Percentiles rank a stretch among this genome's conserved stretches.
Conservation (phyloP, 2,888 invertebrate species). For the Monoplex corrugatus region DNA sequence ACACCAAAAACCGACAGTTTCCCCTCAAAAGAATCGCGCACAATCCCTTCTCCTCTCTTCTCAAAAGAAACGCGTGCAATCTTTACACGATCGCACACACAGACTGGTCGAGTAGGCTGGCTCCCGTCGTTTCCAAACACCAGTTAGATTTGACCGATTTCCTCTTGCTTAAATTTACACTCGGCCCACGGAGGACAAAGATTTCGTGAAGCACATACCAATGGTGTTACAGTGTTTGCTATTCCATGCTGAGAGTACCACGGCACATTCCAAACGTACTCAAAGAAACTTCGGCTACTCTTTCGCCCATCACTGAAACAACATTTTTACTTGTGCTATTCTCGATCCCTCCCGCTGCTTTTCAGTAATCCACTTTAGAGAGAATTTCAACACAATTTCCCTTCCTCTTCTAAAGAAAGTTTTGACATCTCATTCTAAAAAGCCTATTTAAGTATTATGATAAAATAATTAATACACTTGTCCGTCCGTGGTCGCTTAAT, state of each 20-base stretch:
- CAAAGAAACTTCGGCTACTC: constrained; percentile 39
- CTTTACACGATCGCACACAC: neutral
- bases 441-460: too few relatives aligned
- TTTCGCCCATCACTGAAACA: constrained; percentile 48
- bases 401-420: too few relatives aligned
- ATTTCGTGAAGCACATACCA: constrained; percentile 17
- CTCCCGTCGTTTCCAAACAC: neutral
- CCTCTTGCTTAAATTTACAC: too few relatives aligned
- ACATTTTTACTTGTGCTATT: constrained; percentile 26
- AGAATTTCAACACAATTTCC: neutral
- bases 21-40: neutral
- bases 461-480: neutral
- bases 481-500: neutral
- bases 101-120: too few relatives aligned
- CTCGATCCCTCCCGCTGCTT: constrained; percentile 24
- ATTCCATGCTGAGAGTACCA: constrained; percentile 12
- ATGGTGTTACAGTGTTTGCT: constrained; percentile 9
- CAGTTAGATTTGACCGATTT: neutral
- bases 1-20: neutral
- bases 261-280: constrained; percentile 19
- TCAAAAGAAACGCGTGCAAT: neutral
- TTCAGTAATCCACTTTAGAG: neutral
- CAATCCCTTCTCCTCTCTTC: neutral
- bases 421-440: too few relatives aligned
- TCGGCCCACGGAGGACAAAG: too few relatives aligned